Conservation (phyloP, 2,113 vertebrate species). For the Lycocorax pyrrhopterus region DNA sequence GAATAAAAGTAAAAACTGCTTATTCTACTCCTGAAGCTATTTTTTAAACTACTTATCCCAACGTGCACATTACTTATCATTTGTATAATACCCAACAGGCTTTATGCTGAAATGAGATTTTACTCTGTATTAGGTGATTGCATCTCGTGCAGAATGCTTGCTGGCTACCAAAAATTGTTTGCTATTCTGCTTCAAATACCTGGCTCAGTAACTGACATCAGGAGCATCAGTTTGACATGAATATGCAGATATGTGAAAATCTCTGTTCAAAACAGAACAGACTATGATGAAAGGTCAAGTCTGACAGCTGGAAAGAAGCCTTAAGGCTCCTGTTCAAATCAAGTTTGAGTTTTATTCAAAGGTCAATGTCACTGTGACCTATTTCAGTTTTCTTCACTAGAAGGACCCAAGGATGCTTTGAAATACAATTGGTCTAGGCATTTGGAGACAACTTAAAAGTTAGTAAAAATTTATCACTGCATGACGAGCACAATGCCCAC, state of each 20-base stretch:
- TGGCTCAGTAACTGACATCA: neutral
- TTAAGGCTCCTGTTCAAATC: slow-evolving; percentile 10
- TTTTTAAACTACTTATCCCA: neutral
- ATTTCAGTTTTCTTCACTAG: slow-evolving; percentile 15
- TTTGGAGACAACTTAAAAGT: neutral
- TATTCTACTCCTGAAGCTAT: neutral
- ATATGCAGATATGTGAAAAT: neutral
- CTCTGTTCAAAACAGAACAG: neutral
- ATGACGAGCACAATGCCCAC: neutral
- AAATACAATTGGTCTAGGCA: neutral
- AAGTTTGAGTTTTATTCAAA: slow-evolving; percentile 23
- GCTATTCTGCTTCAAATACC: neutral
- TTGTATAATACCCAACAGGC: neutral
- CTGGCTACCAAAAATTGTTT: neutral
- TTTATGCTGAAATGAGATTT: neutral
- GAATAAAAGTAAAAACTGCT: neutral
- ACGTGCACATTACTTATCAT: neutral
- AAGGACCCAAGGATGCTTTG: neutral
- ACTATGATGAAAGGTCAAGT: slow-evolving; percentile 20
- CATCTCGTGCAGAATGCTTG: neutral
- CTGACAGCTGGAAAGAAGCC: neutral
- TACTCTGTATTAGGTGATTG: neutral
- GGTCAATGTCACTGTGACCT: neutral
- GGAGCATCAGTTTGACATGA: neutral
- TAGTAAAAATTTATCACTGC: neutral